Evolutionary conservation across 2,888 invertebrate species (phyloP), one percentile per base, ranked within the genome.

Genomic region (Ophraella communa): DNA sequence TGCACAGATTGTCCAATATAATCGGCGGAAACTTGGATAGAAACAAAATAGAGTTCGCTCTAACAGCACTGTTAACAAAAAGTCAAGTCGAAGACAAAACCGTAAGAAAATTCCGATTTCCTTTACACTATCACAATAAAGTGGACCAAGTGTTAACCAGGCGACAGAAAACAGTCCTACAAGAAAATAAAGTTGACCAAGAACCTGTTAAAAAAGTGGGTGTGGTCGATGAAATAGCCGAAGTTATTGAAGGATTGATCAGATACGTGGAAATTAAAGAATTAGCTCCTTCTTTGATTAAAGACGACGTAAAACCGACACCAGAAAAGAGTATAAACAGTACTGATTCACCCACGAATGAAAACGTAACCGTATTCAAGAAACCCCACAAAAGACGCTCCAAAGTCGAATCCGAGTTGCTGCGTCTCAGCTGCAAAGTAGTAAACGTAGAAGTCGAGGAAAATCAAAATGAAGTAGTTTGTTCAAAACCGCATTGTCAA

Each of bases 401-500:
- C 0, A 73, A 70, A 68, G 68, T 79, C 1, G 74, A 77, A 53
- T 27, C 71, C 4, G 90, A 90, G 80, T 78, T 91, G 64, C 84
- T 83, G 60, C 83, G 88, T 68, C 83, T 91, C 35, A 89, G 87
- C 80, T 89, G 90, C 7, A 90, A 88, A 64, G 85, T 90, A 30
- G 88, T 91, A 57, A 86, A 85, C 74, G 82, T 82, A 3, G 76
- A 78, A 39, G 72, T 76, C 5, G 74, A 76, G 39, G 78, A 77
- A 60, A 62, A 83, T 18, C 67, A 82, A 59, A 75, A 73, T 7
- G 65, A 70, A 33, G 70, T 70, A 30, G 65, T 66, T 17, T 91
- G 91, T 74, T 68, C 66, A 0, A 87, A 89, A 71, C 80, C 83
- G 4, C 83, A 79, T 77, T 91, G 91, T 74, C 78, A 78, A 63